phyloP scores from a whole-genome alignment of 2,888 invertebrate species.

The Parnassius glacialis region DNA sequence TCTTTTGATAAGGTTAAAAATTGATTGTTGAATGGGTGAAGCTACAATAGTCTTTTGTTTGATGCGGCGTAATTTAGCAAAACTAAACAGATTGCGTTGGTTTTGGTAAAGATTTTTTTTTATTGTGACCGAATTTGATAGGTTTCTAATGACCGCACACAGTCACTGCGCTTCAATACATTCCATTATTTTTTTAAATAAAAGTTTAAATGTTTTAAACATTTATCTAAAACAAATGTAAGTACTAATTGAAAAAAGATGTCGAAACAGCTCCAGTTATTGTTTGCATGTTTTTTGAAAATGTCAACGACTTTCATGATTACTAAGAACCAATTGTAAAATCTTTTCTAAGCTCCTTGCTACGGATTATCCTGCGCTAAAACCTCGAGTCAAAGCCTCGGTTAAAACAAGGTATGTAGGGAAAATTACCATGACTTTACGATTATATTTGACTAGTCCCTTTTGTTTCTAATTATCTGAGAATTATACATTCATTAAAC shows the following conservation, averaged over 20 bases:
- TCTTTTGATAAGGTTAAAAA: slow-evolving; percentile 14
- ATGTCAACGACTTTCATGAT: slow-evolving; percentile 11
- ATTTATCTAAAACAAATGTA: background rate
- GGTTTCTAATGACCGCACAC: slow-evolving; percentile 25
- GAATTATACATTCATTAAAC: slow-evolving; percentile 11
- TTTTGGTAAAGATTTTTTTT: slow-evolving; percentile 12
- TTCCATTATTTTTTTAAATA: slow-evolving; percentile 6
- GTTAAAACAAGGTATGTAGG: slow-evolving; percentile 21
- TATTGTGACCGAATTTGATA: slow-evolving; percentile 18
- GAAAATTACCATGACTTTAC: slow-evolving; percentile 18
- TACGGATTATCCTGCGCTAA: background rate
- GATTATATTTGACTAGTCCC: slow-evolving; percentile 8
- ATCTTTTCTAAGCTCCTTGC: slow-evolving; percentile 15
- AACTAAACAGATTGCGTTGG: slow-evolving; percentile 24
- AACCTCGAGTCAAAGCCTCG: slow-evolving; percentile 12
- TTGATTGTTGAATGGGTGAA: background rate
- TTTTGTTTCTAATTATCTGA: slow-evolving; percentile 13
- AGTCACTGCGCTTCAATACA: slow-evolving; percentile 14
- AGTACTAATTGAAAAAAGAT: background rate
- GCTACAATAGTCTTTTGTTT: slow-evolving; percentile 5
- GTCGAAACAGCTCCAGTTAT: slow-evolving; percentile 7
- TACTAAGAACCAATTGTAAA: slow-evolving; percentile 12
- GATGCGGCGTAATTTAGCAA: slow-evolving; percentile 18
- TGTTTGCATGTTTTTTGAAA: background rate
- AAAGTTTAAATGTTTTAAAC: background rate